Evolutionary conservation across 2,113 vertebrate genomes (phyloP).

Genomic region (Acanthochromis polyacanthus): DNA sequence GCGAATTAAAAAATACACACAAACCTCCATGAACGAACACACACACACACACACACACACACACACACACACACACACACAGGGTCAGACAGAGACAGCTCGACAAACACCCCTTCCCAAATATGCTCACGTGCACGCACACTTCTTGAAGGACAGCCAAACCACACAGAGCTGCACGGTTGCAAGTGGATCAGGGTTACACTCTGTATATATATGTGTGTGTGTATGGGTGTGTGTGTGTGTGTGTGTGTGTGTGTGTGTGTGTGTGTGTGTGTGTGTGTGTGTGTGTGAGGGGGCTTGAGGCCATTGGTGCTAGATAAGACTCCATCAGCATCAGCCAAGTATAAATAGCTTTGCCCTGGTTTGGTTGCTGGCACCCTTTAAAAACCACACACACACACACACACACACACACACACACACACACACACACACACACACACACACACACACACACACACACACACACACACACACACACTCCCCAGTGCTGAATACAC

Average conservation of each 20-base stretch:
- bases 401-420: too few relatives aligned
- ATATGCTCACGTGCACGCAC: conserved; percentile 44
- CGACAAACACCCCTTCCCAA: conserved; percentile 53
- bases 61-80: conserved; percentile 12
- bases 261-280: conserved; percentile 24
- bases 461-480: too few relatives aligned
- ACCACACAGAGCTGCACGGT: conserved; percentile 65
- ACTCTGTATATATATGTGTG: conserved; percentile 28
- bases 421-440: neutral
- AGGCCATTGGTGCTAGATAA: conserved; percentile 63
- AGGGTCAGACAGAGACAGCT: conserved; percentile 7
- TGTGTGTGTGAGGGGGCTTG: conserved; percentile 32
- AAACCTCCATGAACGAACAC: conserved; percentile 31
- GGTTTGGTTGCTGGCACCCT: conserved; percentile 75
- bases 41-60: conserved; percentile 30
- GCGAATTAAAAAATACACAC: conserved; percentile 60
- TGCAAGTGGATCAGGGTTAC: conserved; percentile 66
- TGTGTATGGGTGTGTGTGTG: conserved; percentile 27
- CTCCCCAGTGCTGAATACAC: conserved; percentile 5
- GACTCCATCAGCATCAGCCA: conserved; percentile 62
- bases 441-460: neutral
- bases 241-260: conserved; percentile 26
- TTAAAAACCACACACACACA: conserved; percentile 32
- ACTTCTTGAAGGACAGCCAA: conserved; percentile 82
- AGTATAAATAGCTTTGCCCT: conserved; percentile 81